Conservation (phyloP, 1,140 invertebrate species). For the Dreissena polymorpha region DNA sequence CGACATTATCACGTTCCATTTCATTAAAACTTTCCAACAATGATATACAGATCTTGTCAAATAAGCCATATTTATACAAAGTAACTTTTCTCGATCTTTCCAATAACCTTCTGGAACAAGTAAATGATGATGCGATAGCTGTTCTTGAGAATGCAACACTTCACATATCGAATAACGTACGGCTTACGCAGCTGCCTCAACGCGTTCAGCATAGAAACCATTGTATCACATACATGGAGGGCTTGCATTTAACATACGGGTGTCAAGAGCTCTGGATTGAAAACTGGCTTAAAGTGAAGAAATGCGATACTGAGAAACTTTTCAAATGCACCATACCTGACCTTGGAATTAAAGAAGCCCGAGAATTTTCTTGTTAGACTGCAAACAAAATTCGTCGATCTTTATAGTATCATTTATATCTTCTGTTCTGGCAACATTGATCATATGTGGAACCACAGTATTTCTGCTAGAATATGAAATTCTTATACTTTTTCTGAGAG, state of each 20-base stretch:
- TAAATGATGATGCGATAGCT: background rate
- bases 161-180: conserved; percentile 36
- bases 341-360: background rate
- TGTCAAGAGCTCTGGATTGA: conserved; percentile 38
- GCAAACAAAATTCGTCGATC: background rate
- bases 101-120: background rate
- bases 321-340: conserved; percentile 16
- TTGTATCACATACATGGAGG: conserved; percentile 22
- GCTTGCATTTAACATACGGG: conserved; percentile 8
- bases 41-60: background rate
- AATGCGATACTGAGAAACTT: conserved; percentile 10
- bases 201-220: conserved; percentile 20
- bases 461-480: conserved; percentile 37
- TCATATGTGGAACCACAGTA: background rate
- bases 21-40: conserved; percentile 30
- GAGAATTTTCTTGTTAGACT: conserved; percentile 2
- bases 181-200: background rate
- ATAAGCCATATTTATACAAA: background rate
- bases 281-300: conserved; percentile 12
- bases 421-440: background rate
- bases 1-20: conserved; percentile 15
- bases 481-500: conserved; percentile 17
- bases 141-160: conserved; percentile 21
- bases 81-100: conserved; percentile 16
- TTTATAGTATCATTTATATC: background rate